phyloP scores from a whole-genome alignment of 2,113 vertebrate species.

The Chinchilla lanigera region DNA sequence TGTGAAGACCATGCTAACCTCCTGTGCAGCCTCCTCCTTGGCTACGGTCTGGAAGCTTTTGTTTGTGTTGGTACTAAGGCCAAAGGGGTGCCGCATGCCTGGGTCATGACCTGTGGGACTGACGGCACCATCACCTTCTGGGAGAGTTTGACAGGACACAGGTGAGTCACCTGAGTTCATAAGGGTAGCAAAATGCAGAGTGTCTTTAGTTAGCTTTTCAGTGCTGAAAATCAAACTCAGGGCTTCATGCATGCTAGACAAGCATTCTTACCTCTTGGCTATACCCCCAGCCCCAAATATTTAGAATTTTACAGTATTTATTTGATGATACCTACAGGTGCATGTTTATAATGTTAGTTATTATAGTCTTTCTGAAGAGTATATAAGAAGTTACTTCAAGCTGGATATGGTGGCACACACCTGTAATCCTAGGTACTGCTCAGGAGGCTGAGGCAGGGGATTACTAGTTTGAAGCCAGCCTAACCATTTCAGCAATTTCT shows the following conservation, averaged over 20 bases:
- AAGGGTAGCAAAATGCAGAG: constrained; percentile 1
- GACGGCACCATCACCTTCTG: constrained; percentile 95
- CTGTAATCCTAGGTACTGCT: neutral
- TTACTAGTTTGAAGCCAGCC: neutral
- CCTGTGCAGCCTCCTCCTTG: constrained; percentile 96
- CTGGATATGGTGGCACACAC: neutral
- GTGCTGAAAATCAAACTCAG: neutral
- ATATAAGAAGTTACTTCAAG: neutral
- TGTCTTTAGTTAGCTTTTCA: neutral
- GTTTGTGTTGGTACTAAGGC: constrained; percentile 98
- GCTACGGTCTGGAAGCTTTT: constrained; percentile 96
- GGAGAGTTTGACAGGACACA: constrained; percentile 97
- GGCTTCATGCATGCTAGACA: too few relatives aligned
- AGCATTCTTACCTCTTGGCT: neutral
- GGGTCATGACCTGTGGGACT: constrained; percentile 96
- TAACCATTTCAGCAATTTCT: neutral
- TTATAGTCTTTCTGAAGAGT: constrained; percentile 17
- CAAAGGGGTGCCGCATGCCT: constrained; percentile 92
- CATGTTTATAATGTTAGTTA: neutral
- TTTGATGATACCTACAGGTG: neutral
- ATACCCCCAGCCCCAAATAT: neutral
- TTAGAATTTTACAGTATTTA: neutral
- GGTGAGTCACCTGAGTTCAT: constrained; percentile 85
- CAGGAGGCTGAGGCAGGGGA: neutral
- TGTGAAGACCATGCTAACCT: constrained; percentile 98